These are phyloP conservation scores for Sebastes trivittatus DNA, from an alignment of 2,797 vertebrate species.

Conservation along the genomic window DNA sequence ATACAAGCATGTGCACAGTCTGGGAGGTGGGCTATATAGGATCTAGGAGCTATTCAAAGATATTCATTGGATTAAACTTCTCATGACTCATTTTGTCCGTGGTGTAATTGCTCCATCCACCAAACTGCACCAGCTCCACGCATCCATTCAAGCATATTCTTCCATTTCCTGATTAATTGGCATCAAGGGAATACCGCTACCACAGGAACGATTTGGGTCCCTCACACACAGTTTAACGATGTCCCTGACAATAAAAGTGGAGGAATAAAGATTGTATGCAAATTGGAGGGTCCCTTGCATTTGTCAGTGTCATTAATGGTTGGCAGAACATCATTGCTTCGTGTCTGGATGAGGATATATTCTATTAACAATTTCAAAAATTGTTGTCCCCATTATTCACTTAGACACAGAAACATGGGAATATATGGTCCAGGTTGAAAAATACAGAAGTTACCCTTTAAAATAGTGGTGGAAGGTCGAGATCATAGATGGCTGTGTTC, in stretches of 20 bases:
- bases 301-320: background rate
- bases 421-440: too few relatives aligned
- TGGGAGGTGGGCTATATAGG: background rate
- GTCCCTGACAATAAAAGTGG: background rate
- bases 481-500: background rate
- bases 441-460: too few relatives aligned
- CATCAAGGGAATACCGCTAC: background rate
- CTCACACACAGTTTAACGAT: background rate
- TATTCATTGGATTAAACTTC: background rate
- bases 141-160: background rate
- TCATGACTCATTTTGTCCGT: background rate
- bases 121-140: background rate
- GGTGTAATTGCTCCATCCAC: background rate
- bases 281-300: background rate
- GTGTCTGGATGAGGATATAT: background rate
- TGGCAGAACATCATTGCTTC: background rate
- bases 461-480: background rate
- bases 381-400: too few relatives aligned
- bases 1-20: background rate
- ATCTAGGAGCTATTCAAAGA: background rate
- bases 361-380: too few relatives aligned
- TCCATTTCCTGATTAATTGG: background rate
- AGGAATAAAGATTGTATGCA: background rate
- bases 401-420: too few relatives aligned
- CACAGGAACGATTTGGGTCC: background rate